phyloP scores from a whole-genome alignment of 2,113 vertebrate species.

The Hymenochirus boettgeri region DNA sequence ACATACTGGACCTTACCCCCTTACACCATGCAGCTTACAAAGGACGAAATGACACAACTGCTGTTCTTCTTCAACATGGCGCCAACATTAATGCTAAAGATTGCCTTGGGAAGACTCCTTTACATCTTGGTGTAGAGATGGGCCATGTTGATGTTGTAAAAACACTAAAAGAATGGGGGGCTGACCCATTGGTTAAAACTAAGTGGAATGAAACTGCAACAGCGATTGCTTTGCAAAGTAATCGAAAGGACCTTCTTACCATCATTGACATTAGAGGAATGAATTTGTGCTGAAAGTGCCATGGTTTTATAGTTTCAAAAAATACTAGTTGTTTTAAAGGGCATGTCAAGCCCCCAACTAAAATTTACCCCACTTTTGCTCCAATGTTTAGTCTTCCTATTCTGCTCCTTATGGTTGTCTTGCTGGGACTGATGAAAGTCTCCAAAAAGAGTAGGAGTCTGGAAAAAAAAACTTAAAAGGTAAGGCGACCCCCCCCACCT shows the following conservation, averaged over 20 bases:
- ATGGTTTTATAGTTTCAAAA: too few species aligned
- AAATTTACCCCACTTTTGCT: too few species aligned
- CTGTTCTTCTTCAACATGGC: constrained; percentile 46
- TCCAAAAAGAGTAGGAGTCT: too few species aligned
- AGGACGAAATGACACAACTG: constrained; percentile 25
- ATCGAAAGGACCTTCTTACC: background rate
- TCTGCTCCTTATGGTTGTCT: too few species aligned
- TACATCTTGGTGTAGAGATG: constrained; percentile 42
- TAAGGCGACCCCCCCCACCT: too few species aligned
- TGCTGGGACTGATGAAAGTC: too few species aligned
- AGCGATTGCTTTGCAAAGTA: constrained; percentile 24
- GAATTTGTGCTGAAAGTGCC: background rate
- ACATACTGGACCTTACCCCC: constrained; percentile 40
- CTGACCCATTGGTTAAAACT: constrained; percentile 37
- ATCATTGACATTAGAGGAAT: background rate
- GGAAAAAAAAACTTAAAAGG: too few species aligned
- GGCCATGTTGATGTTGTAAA: constrained; percentile 38
- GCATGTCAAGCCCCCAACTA: too few species aligned
- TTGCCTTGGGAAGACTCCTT: constrained; percentile 31
- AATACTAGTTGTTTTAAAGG: too few species aligned
- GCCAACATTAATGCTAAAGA: constrained; percentile 33
- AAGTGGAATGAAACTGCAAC: constrained; percentile 44
- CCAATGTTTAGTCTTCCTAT: too few species aligned
- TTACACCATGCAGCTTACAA: constrained; percentile 18
- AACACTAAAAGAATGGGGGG: constrained; percentile 20